Evolutionary conservation across 2,797 vertebrate genomes (phyloP).

Genomic region (Enteromius mattozi): DNA sequence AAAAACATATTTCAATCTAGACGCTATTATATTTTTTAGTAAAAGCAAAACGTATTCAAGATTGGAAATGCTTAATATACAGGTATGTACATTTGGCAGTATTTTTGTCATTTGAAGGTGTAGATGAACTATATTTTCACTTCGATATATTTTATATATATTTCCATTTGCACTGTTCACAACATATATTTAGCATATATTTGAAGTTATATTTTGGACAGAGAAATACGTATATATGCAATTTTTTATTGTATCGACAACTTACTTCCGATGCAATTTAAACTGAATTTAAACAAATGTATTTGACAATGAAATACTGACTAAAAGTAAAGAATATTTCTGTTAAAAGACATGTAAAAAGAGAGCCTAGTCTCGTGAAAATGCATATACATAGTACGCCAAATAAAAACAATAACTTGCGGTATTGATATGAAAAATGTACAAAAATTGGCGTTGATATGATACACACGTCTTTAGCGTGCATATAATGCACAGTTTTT

Average conservation of each 20-base stretch:
- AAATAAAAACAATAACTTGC: too few relatives aligned
- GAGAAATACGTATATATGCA: too few relatives aligned
- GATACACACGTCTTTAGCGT: too few relatives aligned
- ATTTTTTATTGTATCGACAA: too few relatives aligned
- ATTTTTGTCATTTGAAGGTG: not conserved
- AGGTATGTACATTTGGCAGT: not conserved
- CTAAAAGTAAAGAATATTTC: not conserved
- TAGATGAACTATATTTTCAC: not conserved
- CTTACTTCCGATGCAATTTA: not conserved
- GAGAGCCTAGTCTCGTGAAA: too few relatives aligned
- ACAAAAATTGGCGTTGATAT: too few relatives aligned
- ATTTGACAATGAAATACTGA: not conserved
- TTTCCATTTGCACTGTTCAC: not conserved
- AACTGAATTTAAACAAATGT: not conserved
- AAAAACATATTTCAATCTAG: not conserved
- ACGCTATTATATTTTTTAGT: not conserved
- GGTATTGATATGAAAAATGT: too few relatives aligned
- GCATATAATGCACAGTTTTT: too few relatives aligned
- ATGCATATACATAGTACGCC: too few relatives aligned
- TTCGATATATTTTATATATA: too few relatives aligned
- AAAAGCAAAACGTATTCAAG: not conserved
- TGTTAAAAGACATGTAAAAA: not conserved
- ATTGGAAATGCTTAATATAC: not conserved
- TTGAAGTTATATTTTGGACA: not conserved
- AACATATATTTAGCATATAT: not conserved